phyloP scores from a whole-genome alignment of 2,888 invertebrate genomes.

The Eristalinus aeneus region DNA sequence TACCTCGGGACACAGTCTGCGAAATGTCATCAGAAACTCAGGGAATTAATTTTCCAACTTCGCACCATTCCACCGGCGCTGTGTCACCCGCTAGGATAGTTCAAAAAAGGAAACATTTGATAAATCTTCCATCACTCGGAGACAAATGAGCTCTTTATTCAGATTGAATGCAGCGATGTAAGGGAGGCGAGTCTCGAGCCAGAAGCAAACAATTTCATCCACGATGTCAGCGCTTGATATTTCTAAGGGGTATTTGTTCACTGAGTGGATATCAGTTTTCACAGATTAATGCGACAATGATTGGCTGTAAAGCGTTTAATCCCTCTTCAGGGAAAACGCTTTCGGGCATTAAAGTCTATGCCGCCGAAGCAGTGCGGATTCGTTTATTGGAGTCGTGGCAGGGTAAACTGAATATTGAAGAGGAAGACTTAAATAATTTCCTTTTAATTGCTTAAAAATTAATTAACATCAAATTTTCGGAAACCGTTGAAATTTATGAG shows the following conservation, averaged over 20 bases:
- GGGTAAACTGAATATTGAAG: background rate
- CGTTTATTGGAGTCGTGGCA: background rate
- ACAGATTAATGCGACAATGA: constrained; percentile 31
- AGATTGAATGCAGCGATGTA: constrained; percentile 48
- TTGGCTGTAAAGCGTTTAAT: constrained; percentile 45
- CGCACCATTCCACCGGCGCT: background rate
- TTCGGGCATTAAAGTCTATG: background rate
- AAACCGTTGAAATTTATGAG: background rate
- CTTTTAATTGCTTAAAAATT: background rate
- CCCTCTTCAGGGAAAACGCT: constrained; percentile 9
- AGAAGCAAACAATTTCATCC: background rate
- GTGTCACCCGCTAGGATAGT: background rate
- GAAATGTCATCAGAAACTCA: background rate
- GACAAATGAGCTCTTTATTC: constrained; percentile 60
- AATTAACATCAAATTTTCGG: background rate
- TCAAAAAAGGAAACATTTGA: constrained; percentile 8
- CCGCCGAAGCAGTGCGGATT: background rate
- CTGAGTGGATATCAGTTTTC: constrained; percentile 14
- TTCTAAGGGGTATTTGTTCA: background rate
- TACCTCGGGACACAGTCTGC: background rate
- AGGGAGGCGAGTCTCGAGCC: background rate
- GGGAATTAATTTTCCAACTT: background rate
- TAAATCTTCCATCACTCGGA: constrained; percentile 37
- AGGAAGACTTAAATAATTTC: background rate
- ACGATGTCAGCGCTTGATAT: background rate